Base-by-base conservation (phyloP, 1,140 invertebrate species). In the Drosophila teissieri region DNA sequence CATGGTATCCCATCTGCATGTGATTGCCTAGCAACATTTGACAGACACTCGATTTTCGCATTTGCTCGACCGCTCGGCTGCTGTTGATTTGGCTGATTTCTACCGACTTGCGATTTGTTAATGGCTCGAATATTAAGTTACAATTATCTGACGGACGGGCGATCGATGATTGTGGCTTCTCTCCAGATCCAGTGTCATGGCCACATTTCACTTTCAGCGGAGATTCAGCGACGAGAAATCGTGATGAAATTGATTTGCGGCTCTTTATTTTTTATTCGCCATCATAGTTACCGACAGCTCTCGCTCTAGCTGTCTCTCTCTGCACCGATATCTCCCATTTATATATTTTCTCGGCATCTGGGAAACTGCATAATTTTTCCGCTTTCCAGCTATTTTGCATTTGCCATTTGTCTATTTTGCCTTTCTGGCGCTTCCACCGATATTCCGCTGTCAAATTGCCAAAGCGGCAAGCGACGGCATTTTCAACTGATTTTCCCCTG, bases 331-430 rank as follows among this genome's bases (percentile, higher is more conserved):
- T 52, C 49, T 36, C 31, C 49, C 27, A 12, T 15, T 12, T 12
- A 39, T 39, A 14, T 39, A 39, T 49, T 49, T 44, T 48, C 5
- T 37, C 10, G 34, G 39, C 31, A 14, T 15, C 57, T 60, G 60
- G 49, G 46, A 60, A 73, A 73, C 63, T 80, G 78, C 73, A 85
- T 84, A 68, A 85, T 85, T 85, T 85, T 85, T 68, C 80, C 84
- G 79, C 82, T 86, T 86, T 86, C 82, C 83, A 86, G 84, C 83
- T 86, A 89, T 89, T 86, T 88, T 88, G 84, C 84, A 86, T 86
- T 84, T 77, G 64, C 55, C 73, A 75, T 65, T 70, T 70, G 67
- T 70, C 67, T 57, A 19, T 36, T 55, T 56, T 56, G 58, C 60
- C 45, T 74, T 42, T 67, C 51, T 75, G 52, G 42, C 57, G 58